Conservation (phyloP, 2,113 vertebrate genomes). For the Pterocles burchelli region DNA sequence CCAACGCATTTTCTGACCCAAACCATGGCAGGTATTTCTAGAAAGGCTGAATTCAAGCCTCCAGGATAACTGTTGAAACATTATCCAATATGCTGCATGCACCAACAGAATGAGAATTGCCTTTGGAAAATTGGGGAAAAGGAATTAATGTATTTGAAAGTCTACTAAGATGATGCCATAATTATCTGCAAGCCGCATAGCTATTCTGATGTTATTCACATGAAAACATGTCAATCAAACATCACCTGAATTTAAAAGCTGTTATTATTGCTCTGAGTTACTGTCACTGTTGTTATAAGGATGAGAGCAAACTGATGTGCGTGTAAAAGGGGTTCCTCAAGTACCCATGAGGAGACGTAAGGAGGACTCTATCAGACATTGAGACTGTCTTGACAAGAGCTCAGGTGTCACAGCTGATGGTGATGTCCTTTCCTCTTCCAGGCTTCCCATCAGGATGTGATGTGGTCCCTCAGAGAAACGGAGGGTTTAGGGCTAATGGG, state of each 20-base stretch:
- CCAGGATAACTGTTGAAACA: not conserved
- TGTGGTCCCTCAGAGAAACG: rapidly evolving
- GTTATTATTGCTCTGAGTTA: not conserved
- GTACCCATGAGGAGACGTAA: rapidly evolving
- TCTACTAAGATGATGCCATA: not conserved
- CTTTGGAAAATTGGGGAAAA: not conserved
- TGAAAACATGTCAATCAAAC: not conserved
- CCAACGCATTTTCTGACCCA: not conserved
- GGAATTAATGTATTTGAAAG: not conserved
- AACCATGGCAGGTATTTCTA: not conserved
- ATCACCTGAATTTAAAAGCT: not conserved
- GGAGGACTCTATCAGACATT: not conserved
- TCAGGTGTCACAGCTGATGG: not conserved
- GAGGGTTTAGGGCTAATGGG: rapidly evolving
- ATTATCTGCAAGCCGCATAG: not conserved
- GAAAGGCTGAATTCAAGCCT: not conserved
- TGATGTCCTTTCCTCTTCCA: not conserved
- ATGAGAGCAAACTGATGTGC: not conserved
- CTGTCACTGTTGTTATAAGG: not conserved
- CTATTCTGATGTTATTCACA: not conserved
- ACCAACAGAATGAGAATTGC: not conserved
- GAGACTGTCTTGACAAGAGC: not conserved
- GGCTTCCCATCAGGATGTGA: not conserved
- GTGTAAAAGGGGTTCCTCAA: rapidly evolving
- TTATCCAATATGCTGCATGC: not conserved